Conservation (phyloP, 2,113 vertebrate species). For the Glaucomys volans region DNA sequence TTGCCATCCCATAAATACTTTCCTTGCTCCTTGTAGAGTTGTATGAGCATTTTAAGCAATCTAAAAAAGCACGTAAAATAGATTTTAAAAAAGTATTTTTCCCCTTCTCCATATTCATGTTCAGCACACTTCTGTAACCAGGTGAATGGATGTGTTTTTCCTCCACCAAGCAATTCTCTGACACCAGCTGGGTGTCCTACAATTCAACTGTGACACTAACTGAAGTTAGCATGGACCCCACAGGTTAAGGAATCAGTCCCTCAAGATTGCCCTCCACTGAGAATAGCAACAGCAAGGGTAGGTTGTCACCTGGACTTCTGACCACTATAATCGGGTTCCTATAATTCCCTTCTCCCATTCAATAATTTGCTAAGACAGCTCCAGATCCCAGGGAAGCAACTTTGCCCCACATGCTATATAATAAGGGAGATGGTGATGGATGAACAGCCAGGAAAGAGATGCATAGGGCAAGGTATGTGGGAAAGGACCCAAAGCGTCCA, state of each 20-base stretch:
- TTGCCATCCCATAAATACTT: background rate
- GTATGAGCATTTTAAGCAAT: background rate
- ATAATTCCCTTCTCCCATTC: too few species aligned
- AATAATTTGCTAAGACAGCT: too few species aligned
- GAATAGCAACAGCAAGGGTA: background rate
- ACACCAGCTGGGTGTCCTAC: background rate
- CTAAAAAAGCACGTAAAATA: too few species aligned
- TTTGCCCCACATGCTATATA: too few species aligned
- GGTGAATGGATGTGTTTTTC: background rate
- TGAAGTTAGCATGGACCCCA: background rate
- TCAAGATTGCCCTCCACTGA: too few species aligned
- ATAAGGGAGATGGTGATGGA: background rate
- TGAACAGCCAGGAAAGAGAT: background rate
- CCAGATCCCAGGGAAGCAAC: background rate
- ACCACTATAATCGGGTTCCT: background rate
- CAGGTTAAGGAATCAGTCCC: background rate
- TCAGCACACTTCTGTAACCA: background rate
- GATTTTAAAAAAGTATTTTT: background rate
- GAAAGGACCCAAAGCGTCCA: background rate
- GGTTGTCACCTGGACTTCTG: background rate
- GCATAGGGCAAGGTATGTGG: background rate
- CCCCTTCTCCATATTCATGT: too few species aligned
- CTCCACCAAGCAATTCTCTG: background rate
- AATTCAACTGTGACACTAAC: too few species aligned
- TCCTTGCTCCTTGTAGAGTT: background rate